Conservation (phyloP, 2,113 vertebrate genomes). For the Acrocephalus arundinaceus region DNA sequence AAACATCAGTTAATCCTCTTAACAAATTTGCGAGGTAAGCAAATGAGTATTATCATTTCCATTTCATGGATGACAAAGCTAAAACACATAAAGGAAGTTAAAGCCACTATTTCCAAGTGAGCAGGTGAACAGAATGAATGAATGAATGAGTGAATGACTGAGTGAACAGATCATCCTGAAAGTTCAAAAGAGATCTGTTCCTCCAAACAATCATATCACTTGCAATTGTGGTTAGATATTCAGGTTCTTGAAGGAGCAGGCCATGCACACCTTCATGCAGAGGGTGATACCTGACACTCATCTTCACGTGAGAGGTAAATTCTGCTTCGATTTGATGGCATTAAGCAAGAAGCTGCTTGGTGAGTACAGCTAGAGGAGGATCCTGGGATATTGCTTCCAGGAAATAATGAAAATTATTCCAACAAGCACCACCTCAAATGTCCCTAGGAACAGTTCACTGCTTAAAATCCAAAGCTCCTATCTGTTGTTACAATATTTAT, state of each 20-base stretch:
- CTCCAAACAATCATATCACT: not conserved
- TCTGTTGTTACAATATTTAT: not conserved
- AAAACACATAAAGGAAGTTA: not conserved
- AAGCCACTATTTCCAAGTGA: not conserved
- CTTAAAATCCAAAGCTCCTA: not conserved
- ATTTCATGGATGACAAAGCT: not conserved
- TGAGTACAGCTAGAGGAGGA: not conserved
- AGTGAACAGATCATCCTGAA: not conserved
- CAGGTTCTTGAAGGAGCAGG: not conserved
- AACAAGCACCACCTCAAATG: not conserved
- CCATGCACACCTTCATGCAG: not conserved
- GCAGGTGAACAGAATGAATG: not conserved
- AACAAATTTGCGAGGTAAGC: not conserved
- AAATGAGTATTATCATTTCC: not conserved
- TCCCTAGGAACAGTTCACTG: not conserved
- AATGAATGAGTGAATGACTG: not conserved
- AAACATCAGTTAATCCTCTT: constrained; percentile 30
- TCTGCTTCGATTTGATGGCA: not conserved
- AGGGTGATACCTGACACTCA: not conserved
- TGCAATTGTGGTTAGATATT: not conserved
- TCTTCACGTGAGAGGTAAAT: not conserved
- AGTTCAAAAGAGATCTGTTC: not conserved
- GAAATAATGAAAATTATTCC: not conserved
- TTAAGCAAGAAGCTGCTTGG: not conserved
- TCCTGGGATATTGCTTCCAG: not conserved